Conservation (phyloP, 1,140 invertebrate species). For the Thaumetopoea pityocampa region DNA sequence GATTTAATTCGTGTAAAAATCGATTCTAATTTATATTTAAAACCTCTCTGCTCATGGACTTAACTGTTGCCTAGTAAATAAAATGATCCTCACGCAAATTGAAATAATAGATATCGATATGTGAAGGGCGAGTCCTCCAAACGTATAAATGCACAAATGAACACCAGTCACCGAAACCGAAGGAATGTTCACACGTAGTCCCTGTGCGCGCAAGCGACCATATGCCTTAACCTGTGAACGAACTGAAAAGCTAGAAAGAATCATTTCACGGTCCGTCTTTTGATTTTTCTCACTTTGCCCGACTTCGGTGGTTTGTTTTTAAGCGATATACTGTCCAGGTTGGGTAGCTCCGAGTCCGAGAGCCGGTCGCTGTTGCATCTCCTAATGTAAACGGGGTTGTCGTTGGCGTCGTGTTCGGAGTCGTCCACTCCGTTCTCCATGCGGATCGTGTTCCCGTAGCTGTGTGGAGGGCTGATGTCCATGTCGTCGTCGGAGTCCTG, state of each 20-base stretch:
- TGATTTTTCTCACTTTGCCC: slow-evolving; percentile 58
- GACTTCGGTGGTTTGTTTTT: slow-evolving; percentile 42
- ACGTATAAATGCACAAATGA: slow-evolving; percentile 33
- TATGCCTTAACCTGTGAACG: slow-evolving; percentile 53
- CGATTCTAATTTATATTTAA: too few species aligned
- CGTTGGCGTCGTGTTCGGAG: slow-evolving; percentile 55
- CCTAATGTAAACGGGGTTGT: slow-evolving; percentile 31
- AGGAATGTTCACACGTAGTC: slow-evolving; percentile 29
- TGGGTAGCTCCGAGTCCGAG: slow-evolving; percentile 45
- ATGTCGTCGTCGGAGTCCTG: slow-evolving; percentile 49
- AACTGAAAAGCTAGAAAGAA: slow-evolving; percentile 64
- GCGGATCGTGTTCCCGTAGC: slow-evolving; percentile 31
- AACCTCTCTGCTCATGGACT: too few species aligned
- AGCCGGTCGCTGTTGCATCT: slow-evolving; percentile 8
- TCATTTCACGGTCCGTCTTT: slow-evolving; percentile 69
- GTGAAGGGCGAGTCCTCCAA: too few species aligned
- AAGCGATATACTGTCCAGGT: slow-evolving; percentile 51
- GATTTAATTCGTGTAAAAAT: too few species aligned
- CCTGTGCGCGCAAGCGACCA: slow-evolving; percentile 19
- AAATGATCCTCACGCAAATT: too few species aligned
- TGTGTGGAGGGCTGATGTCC: slow-evolving; percentile 27
- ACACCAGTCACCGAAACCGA: slow-evolving; percentile 43
- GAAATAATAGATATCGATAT: too few species aligned
- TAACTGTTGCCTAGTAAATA: too few species aligned
- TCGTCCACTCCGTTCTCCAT: slow-evolving; percentile 56